Evolutionary conservation across 1,140 invertebrate genomes (phyloP).

Genomic region (Hesperophylax magnus): DNA sequence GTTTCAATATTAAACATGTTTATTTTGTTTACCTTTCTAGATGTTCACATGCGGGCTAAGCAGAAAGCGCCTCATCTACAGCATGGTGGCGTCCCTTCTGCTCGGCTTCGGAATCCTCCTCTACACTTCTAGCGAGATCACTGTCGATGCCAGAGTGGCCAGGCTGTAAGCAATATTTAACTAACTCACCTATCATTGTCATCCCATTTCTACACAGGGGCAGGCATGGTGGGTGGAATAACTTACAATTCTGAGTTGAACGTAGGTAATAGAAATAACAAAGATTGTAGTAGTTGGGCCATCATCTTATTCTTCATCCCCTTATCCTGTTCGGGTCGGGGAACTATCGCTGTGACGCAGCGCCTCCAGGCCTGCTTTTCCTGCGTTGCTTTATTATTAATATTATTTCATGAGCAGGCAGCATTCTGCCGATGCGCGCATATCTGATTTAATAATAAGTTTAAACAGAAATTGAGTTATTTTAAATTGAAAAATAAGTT

Average conservation of each 20-base stretch:
- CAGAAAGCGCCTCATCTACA: background rate
- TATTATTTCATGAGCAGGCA: too few species aligned
- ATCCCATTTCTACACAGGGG: background rate
- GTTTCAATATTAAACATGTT: background rate
- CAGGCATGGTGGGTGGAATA: background rate
- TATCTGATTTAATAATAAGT: too few species aligned
- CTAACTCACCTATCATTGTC: background rate
- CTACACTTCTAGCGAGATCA: conserved; percentile 14
- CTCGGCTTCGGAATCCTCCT: conserved; percentile 1
- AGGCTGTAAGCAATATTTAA: conserved; percentile 14
- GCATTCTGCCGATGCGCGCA: too few species aligned
- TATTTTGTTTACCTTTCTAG: background rate
- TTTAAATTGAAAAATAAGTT: too few species aligned
- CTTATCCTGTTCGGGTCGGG: too few species aligned
- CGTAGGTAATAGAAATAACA: too few species aligned
- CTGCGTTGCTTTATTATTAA: too few species aligned
- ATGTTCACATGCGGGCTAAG: conserved; percentile 2
- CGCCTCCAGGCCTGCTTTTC: too few species aligned
- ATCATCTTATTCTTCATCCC: too few species aligned
- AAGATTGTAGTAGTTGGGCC: too few species aligned
- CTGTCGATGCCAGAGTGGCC: conserved; percentile 15
- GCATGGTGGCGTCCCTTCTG: background rate
- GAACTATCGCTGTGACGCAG: too few species aligned
- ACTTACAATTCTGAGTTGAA: background rate
- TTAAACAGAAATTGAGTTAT: too few species aligned